Percentiles rank a stretch among this genome's conserved stretches.
phyloP scores from a whole-genome alignment of 2,888 invertebrate species.

The Celastrina argiolus region DNA sequence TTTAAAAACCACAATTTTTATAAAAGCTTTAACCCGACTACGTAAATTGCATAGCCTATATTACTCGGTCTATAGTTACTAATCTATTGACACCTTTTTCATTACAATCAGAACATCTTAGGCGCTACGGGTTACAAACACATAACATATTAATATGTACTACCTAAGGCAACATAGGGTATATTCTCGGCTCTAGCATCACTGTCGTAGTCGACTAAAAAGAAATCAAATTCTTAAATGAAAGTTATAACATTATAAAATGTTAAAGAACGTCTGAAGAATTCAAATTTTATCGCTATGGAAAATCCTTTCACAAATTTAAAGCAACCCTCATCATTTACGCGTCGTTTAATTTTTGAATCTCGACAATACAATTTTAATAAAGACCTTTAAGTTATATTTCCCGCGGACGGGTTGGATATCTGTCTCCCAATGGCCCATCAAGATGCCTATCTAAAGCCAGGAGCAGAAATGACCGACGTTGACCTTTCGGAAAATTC shows the following conservation, averaged over 20 bases:
- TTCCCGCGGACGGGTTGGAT: not conserved
- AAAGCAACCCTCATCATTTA: not conserved
- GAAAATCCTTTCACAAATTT: not conserved
- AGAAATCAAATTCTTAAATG: no score
- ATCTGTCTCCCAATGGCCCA: not conserved
- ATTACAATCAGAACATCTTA: no score
- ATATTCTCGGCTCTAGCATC: no score
- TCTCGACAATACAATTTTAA: not conserved
- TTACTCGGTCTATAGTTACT: no score
- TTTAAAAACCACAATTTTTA: no score
- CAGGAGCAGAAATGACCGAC: not conserved
- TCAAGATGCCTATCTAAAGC: not conserved
- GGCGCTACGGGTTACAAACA: no score
- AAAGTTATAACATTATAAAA: not conserved
- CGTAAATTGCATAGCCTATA: no score
- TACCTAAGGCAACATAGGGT: no score
- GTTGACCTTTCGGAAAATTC: not conserved
- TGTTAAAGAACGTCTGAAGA: not conserved
- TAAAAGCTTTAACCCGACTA: no score
- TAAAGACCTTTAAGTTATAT: not conserved
- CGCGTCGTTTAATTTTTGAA: slow-evolving; percentile 11
- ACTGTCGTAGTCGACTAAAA: no score
- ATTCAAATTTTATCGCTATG: not conserved
- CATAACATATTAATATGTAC: no score
- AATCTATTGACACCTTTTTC: no score